A percentile compares a stretch with the other conserved stretches of the same genome.
These are phyloP conservation scores for Delia radicum DNA, from an alignment of 1,140 invertebrate species.

Conservation along the genomic window DNA sequence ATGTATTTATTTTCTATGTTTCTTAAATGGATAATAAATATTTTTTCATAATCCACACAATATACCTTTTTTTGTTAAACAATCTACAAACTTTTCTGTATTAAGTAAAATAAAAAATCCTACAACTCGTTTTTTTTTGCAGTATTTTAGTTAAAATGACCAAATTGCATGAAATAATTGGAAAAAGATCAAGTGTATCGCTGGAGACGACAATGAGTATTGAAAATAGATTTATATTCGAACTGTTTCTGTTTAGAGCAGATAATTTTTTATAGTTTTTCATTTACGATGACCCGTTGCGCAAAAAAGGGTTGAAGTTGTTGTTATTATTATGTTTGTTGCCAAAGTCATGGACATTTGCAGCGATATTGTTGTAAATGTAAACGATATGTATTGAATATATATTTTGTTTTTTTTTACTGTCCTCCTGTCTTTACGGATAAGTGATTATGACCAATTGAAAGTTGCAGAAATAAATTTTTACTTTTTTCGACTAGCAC, in stretches of 20 bases:
- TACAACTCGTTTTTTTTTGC: background rate
- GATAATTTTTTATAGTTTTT: background rate
- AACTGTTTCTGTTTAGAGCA: background rate
- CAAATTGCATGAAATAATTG: background rate
- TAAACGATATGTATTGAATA: background rate
- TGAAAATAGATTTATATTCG: background rate
- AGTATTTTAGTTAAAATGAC: background rate
- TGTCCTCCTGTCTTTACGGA: background rate
- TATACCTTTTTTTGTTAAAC: background rate
- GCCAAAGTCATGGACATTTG: background rate
- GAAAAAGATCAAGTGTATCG: background rate
- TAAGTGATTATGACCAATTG: background rate
- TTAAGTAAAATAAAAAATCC: background rate
- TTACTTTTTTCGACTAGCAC: background rate
- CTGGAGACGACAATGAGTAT: no score
- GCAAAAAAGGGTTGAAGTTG: background rate
- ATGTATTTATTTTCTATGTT: no score
- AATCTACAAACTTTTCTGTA: background rate
- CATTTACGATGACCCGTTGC: background rate
- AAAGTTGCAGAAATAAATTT: background rate
- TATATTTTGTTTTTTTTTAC: background rate
- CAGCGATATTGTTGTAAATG: no score
- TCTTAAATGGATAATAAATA: background rate
- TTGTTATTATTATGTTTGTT: no score
- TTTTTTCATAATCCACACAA: background rate